Evolutionary conservation across 2,888 invertebrate species (phyloP), one percentile per base, ranked within the genome.

Genomic region (Apeira syringaria): DNA sequence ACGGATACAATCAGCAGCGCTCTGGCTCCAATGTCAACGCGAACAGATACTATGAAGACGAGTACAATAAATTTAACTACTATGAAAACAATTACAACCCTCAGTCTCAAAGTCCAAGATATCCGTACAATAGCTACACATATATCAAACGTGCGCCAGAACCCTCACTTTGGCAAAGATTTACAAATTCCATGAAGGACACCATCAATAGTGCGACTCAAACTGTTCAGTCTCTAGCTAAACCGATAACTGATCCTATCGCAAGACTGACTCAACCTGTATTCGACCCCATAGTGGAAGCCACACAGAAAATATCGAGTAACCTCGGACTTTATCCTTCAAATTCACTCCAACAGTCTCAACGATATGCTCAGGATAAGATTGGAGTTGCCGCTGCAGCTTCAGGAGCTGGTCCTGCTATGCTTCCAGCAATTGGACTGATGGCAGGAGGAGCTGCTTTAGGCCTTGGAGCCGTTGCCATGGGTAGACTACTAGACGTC

Each of bases 361-460:
- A 87, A 54, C 87, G 76, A 40, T 87, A 89, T 37, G 89, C 89
- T 26, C 89, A 89, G 58, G 93, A 94, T 47, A 94, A 94, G 72
- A 90, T 94, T 5, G 94, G 94, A 1, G 91, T 92, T 1, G 91
- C 93, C 1, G 91, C 93, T 0, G 78, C 78, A 1, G 85, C 87
- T 4, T 88, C 90, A 1, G 74, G 89, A 0, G 91, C 92, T 0
- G 92, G 93, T 0, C 85, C 85, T 0, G 94, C 94, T 0, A 92
- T 95, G 67, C 78, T 95, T 1, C 95, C 95, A 9, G 95, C 95
- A 0, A 80, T 95, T 11, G 94, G 96, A 2, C 78, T 95, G 3
- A 93, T 96, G 63, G 95, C 95, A 5, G 95, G 95, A n/a, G 95
- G 96, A 7, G 95, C 96, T 0, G 96, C 96, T 1, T 75, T 96